Evolutionary conservation across 2,888 invertebrate genomes (phyloP).

Genomic region (Dysmachus trigonus): DNA sequence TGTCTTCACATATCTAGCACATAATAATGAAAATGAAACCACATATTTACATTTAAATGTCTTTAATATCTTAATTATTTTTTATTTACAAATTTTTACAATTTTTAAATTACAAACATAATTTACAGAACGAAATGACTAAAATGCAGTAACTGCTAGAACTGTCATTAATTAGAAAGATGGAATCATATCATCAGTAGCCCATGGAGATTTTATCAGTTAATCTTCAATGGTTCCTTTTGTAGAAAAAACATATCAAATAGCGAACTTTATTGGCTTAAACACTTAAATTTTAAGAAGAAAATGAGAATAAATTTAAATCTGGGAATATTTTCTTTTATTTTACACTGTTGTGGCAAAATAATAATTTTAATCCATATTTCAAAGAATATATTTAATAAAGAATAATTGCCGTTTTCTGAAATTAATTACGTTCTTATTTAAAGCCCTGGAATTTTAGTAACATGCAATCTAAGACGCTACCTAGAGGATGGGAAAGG

Average conservation of each 20-base stretch:
- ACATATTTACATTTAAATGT: conserved; percentile 1
- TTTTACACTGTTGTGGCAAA: too few species aligned
- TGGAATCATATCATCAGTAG: neutral
- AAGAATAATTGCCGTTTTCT: too few species aligned
- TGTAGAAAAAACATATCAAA: too few species aligned
- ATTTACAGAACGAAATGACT: conserved; percentile 2
- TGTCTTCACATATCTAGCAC: too few species aligned
- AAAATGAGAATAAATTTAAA: neutral
- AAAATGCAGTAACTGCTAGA: neutral
- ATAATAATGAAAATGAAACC: neutral
- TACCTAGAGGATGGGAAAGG: too few species aligned
- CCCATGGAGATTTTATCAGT: neutral
- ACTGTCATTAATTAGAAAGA: neutral
- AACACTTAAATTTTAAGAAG: neutral
- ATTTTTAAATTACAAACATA: conserved; percentile 13
- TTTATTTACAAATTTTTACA: conserved; percentile 38
- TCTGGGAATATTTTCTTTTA: too few species aligned
- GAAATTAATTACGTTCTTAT: too few species aligned
- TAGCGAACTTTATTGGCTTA: too few species aligned
- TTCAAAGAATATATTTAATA: too few species aligned
- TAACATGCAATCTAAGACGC: neutral
- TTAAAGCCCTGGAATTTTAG: neutral
- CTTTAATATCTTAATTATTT: conserved; percentile 14
- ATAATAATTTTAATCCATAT: too few species aligned
- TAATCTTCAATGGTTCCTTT: too few species aligned